Evolutionary conservation across 2,797 vertebrate species (phyloP), one percentile per base, ranked within the genome.

Genomic region (Sebastes flavidus): DNA sequence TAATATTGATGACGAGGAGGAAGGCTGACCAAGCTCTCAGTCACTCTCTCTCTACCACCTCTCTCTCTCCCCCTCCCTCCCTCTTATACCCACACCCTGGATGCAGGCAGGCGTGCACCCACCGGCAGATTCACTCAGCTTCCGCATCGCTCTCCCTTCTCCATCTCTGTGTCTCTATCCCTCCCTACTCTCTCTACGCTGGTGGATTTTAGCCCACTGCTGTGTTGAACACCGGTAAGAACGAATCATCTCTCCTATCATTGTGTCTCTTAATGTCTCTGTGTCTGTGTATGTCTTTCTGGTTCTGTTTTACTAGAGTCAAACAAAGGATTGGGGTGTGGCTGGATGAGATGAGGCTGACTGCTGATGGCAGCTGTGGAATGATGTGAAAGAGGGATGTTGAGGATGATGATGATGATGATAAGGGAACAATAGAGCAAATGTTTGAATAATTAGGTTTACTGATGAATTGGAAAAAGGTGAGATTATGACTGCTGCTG

Each of bases 241-340:
- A 81, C 24, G 2, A 70, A 72, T 55, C 24, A 12, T 72, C 71
- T 84, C 54, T 85, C 10, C 59, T 78, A 18, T 77, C 27, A 1
- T 5, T 68, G 7, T 85, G 14, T 72, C 18, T 30, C 30, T 81
- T 27, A 0, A 2, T 87, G 29, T 74, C 11, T 87, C 18, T 73
- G 20, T 76, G 42, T 65, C 1, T 71, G 65, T 83, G 54, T 81
- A 7, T 36, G 34, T 81, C 65, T 83, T 46, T 73, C 14, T 79
- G 55, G 13, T 59, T 83, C 22, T 62, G 38, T 86, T 79, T 85
- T 56, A 72, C 55, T 42, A 34, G 65, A 87, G 38, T 72, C 79
- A 90, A 72, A 94, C 93, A 94, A 94, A 94, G 91, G 90, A 85
- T 77, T 87, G 86, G 93, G 94, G 94, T 94, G 94, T 94, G 94